Evolutionary conservation across 2,113 vertebrate genomes (phyloP).

Genomic region (Delphinus delphis): DNA sequence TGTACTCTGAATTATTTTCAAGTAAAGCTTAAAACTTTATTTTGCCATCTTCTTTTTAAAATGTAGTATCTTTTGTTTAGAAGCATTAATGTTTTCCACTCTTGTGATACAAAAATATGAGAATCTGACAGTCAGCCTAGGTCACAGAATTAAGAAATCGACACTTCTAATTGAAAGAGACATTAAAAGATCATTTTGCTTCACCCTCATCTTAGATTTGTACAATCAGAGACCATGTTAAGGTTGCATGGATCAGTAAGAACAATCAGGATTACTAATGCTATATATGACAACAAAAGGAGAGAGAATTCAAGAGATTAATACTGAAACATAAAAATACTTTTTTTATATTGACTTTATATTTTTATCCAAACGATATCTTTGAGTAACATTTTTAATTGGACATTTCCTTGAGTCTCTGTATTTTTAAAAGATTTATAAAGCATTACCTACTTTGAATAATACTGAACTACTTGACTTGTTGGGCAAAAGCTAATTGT

Average conservation of each 20-base stretch:
- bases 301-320: neutral
- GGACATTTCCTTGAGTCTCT: neutral
- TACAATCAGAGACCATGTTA: neutral
- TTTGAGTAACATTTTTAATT: neutral
- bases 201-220: neutral
- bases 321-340: neutral
- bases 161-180: neutral
- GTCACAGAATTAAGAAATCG: neutral
- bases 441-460: neutral
- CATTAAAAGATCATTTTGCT: neutral
- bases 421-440: conserved; percentile 26
- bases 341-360: neutral
- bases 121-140: neutral
- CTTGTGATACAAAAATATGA: neutral
- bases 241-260: neutral
- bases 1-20: conserved; percentile 45
- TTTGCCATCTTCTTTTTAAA: conserved; percentile 26
- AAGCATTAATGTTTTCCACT: neutral
- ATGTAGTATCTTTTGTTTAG: neutral
- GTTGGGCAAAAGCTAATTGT: neutral
- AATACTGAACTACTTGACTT: neutral
- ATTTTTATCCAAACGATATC: neutral
- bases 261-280: neutral
- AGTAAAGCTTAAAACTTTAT: neutral
- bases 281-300: neutral